Percentiles rank a stretch among this genome's conserved stretches.
These are phyloP conservation scores for Amphimallon solstitiale DNA, from an alignment of 2,888 invertebrate species.

Conservation along the genomic window DNA sequence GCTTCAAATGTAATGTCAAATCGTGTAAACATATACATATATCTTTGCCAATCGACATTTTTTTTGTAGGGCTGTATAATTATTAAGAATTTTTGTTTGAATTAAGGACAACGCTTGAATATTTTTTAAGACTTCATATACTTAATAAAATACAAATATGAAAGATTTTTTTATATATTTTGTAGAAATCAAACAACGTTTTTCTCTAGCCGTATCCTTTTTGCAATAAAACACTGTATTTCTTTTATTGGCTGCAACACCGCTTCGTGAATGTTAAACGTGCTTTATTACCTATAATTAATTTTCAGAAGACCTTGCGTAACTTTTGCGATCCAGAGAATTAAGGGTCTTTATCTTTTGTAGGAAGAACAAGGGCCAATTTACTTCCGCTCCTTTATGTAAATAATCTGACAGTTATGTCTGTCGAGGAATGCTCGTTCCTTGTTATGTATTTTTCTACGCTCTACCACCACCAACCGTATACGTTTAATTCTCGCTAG, in stretches of 20 bases:
- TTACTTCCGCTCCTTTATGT: slow-evolving; percentile 33
- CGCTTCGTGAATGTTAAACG: slow-evolving; percentile 44
- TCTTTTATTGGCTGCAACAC: not conserved
- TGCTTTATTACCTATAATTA: slow-evolving; percentile 46
- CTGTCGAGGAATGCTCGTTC: slow-evolving; percentile 10
- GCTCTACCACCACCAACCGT: not conserved
- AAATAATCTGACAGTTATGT: slow-evolving; percentile 29
- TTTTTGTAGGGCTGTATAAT: too few relatives aligned
- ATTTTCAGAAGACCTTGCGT: slow-evolving; percentile 35
- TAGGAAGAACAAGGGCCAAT: slow-evolving; percentile 37
- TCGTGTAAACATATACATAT: too few relatives aligned
- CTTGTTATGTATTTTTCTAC: not conserved
- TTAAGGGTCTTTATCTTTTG: slow-evolving; percentile 41
- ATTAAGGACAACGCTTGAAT: too few relatives aligned
- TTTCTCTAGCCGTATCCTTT: not conserved
- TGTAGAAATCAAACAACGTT: not conserved
- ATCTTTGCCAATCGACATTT: too few relatives aligned
- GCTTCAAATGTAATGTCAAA: too few relatives aligned
- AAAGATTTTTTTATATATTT: too few relatives aligned
- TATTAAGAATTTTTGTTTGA: too few relatives aligned
- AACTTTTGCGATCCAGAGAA: slow-evolving; percentile 35
- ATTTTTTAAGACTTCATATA: too few relatives aligned
- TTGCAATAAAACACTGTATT: not conserved
- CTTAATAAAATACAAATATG: too few relatives aligned
- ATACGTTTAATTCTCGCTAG: slow-evolving; percentile 17